Evolutionary conservation across 2,113 vertebrate genomes (phyloP).

Genomic region (Nipponia nippon): DNA sequence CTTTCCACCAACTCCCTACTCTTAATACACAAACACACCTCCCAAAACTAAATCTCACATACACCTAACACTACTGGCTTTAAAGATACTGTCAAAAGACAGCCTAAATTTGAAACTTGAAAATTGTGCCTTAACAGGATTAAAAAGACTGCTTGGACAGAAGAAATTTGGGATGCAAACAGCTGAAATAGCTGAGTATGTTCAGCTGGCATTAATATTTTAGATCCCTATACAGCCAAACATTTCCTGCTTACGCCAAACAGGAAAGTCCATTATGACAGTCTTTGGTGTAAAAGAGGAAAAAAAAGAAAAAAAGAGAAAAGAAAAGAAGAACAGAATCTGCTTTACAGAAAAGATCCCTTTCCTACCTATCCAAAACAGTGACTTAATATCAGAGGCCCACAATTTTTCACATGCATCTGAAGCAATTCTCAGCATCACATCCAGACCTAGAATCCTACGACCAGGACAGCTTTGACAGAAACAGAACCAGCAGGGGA

Average conservation of each 20-base stretch:
- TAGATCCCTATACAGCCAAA: background rate
- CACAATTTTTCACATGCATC: background rate
- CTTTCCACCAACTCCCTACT: background rate
- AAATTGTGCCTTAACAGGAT: background rate
- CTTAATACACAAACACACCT: background rate
- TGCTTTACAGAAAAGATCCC: background rate
- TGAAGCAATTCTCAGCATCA: background rate
- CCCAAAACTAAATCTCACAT: background rate
- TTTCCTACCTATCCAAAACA: background rate
- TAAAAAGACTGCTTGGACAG: background rate
- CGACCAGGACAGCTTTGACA: background rate
- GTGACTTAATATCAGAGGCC: background rate
- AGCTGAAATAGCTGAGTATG: background rate
- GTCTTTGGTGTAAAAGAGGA: background rate
- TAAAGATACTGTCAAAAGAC: background rate
- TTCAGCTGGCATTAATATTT: conserved; percentile 40
- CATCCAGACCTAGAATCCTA: background rate
- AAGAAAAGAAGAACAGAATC: background rate
- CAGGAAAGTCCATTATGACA: background rate
- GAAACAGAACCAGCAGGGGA: background rate
- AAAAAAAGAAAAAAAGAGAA: background rate
- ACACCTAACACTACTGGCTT: background rate
- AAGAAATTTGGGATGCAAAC: background rate
- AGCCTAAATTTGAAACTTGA: background rate
- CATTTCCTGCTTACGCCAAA: background rate